These are phyloP conservation scores for Panulirus ornatus DNA, from an alignment of 1,140 invertebrate species.

Conservation along the genomic window DNA sequence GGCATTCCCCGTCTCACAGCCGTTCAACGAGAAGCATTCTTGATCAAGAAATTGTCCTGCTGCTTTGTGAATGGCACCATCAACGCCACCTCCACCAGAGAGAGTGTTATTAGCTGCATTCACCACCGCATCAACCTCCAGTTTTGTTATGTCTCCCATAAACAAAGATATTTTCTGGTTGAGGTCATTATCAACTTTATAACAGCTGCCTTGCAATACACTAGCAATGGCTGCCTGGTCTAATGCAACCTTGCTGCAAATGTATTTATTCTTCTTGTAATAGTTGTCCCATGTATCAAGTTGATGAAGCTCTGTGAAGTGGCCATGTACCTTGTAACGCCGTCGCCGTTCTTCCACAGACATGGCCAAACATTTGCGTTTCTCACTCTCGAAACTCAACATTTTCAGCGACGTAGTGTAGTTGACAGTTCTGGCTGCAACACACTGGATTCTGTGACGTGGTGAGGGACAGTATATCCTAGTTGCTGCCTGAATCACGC, in stretches of 20 bases:
- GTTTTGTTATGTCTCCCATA: slow-evolving; percentile 13
- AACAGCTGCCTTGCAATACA: not conserved
- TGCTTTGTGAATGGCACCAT: slow-evolving; percentile 90
- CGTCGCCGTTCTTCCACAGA: not conserved
- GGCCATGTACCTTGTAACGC: not conserved
- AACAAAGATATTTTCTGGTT: slow-evolving; percentile 6
- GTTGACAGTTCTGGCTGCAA: not conserved
- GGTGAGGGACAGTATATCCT: too few relatives aligned
- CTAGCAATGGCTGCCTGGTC: not conserved
- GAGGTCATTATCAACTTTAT: not conserved
- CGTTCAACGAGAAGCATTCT: slow-evolving; percentile 86
- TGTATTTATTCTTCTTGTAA: not conserved
- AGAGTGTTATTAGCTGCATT: slow-evolving; percentile 93
- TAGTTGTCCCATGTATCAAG: not conserved
- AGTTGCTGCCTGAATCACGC: too few relatives aligned
- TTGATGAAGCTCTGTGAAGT: not conserved
- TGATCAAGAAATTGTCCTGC: slow-evolving; percentile 84
- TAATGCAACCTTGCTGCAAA: not conserved
- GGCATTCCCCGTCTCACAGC: slow-evolving; percentile 88
- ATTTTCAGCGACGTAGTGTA: not conserved
- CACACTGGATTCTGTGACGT: too few relatives aligned
- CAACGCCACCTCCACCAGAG: slow-evolving; percentile 91
- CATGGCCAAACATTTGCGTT: not conserved
- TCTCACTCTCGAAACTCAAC: not conserved
- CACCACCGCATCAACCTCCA: slow-evolving; percentile 88